Evolutionary conservation across 1,140 invertebrate genomes (phyloP).

Genomic region (Pseudachorutes palmiensis): DNA sequence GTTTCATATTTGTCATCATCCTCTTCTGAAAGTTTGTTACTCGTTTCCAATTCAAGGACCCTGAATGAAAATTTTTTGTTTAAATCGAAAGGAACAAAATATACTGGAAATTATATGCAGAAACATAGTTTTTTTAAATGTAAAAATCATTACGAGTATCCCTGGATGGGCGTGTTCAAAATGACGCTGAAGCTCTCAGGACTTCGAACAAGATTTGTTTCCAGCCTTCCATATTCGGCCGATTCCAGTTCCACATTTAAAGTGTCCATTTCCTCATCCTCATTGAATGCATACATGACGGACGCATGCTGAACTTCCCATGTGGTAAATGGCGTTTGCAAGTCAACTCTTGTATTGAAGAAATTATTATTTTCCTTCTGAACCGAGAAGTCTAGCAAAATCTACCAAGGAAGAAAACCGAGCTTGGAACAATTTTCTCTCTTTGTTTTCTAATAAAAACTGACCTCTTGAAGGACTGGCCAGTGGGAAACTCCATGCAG

Average conservation of each 20-base stretch:
- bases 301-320: constrained; percentile 26
- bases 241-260: constrained; percentile 24
- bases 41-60: constrained; percentile 20
- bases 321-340: constrained; percentile 30
- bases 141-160: constrained; percentile 21
- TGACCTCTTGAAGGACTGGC: constrained; percentile 21
- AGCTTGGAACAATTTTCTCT: neutral
- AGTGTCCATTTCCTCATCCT: constrained; percentile 16
- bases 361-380: constrained; percentile 4
- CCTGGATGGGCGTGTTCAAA: constrained; percentile 26
- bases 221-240: constrained; percentile 24
- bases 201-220: constrained; percentile 14
- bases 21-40: constrained; percentile 13
- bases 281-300: constrained; percentile 31
- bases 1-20: constrained; percentile 10
- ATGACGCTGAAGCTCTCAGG: constrained; percentile 28
- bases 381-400: constrained; percentile 1
- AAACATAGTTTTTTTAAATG: too few relatives aligned
- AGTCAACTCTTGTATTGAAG: constrained; percentile 19
- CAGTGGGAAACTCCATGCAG: constrained; percentile 18
- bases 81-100: too few relatives aligned
- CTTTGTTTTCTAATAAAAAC: neutral
- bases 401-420: neutral
- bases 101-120: too few relatives aligned
- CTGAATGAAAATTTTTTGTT: constrained; percentile 11